phyloP scores from a whole-genome alignment of 1,140 invertebrate species.

The Heterodera carotae region DNA sequence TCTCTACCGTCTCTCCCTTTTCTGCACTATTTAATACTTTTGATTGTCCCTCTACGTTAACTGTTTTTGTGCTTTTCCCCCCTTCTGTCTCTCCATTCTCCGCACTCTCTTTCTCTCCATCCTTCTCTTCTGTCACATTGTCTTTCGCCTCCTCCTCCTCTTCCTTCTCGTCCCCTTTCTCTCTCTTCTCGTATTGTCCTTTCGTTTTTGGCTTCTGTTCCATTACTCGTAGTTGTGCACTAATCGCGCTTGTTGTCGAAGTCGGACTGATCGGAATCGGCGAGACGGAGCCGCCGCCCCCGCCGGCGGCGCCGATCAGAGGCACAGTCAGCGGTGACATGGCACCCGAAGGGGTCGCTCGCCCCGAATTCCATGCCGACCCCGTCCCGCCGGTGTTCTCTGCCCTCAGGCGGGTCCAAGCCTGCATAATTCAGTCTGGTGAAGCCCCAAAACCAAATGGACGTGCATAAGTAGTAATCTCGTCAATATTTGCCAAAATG shows the following conservation, averaged over 20 bases:
- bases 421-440: constrained; percentile 6
- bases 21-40: not conserved
- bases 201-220: not conserved
- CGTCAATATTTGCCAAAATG: not conserved
- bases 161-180: not conserved
- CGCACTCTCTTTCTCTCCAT: no score
- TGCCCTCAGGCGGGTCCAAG: constrained; percentile 14
- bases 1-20: not conserved
- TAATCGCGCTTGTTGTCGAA: not conserved
- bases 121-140: not conserved
- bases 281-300: not conserved
- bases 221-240: not conserved
- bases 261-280: constrained; percentile 5
- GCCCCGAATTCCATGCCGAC: not conserved
- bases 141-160: not conserved
- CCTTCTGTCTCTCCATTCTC: no score
- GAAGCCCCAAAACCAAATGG: not conserved
- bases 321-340: constrained; percentile 2
- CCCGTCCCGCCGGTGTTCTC: constrained; percentile 18
- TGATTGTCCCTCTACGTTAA: not conserved
- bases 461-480: not conserved
- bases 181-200: not conserved
- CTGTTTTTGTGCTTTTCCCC: not conserved
- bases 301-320: not conserved
- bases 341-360: not conserved